Percentiles rank a stretch among this genome's conserved stretches.
These are phyloP conservation scores for Acestrorhynchus altus DNA, from an alignment of 2,797 vertebrate species.

Conservation along the genomic window DNA sequence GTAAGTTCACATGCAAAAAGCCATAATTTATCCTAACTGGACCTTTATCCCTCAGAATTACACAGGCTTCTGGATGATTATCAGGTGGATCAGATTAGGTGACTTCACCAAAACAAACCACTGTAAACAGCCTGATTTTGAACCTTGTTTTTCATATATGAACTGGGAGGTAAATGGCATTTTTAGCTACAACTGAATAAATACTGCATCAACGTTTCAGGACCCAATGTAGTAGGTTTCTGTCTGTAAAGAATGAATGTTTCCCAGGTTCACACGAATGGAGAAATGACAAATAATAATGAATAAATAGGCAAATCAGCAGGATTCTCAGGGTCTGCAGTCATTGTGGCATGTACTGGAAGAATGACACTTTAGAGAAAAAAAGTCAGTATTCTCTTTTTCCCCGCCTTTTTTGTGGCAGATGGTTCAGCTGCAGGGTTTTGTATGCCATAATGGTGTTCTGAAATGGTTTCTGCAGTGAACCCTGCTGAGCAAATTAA, in stretches of 20 bases:
- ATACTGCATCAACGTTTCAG: too few relatives aligned
- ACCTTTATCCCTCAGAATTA: too few relatives aligned
- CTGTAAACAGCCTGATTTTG: too few relatives aligned
- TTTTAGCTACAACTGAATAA: too few relatives aligned
- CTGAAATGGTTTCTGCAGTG: slow-evolving; percentile 65
- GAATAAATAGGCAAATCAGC: slow-evolving; percentile 30
- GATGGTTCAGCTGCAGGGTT: slow-evolving; percentile 49
- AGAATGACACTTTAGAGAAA: slow-evolving; percentile 37
- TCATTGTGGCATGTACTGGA: slow-evolving; percentile 19
- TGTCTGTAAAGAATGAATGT: not conserved
- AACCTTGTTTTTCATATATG: too few relatives aligned
- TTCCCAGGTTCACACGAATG: not conserved
- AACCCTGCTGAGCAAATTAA: slow-evolving; percentile 47
- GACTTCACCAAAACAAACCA: too few relatives aligned
- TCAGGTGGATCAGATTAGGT: too few relatives aligned
- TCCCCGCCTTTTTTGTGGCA: slow-evolving; percentile 41
- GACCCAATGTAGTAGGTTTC: too few relatives aligned
- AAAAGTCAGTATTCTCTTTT: not conserved
- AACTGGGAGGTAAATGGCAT: too few relatives aligned
- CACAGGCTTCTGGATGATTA: too few relatives aligned
- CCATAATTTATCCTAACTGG: too few relatives aligned
- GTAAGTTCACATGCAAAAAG: too few relatives aligned
- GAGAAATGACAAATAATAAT: not conserved
- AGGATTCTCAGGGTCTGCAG: slow-evolving; percentile 7
- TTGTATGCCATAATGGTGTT: slow-evolving; percentile 57